Percentiles rank a stretch among this genome's conserved stretches.
Evolutionary conservation across 2,113 vertebrate genomes (phyloP).

Genomic region (Caranx melampygus): DNA sequence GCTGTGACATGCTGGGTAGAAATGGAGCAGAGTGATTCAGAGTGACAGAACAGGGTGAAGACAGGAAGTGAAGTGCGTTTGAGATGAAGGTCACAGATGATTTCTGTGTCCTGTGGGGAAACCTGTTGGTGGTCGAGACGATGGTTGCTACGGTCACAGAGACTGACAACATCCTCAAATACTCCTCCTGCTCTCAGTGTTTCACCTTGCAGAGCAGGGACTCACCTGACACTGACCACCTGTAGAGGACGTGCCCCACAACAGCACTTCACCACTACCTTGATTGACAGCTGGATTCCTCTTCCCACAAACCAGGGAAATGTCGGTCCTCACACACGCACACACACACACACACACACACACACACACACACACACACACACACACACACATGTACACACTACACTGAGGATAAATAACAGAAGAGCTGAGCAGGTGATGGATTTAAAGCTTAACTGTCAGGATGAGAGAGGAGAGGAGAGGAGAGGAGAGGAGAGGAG

Average conservation of each 20-base stretch:
- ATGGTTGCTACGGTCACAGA: conserved; percentile 18
- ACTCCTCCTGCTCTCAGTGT: conserved; percentile 2
- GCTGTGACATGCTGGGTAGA: conserved; percentile 46
- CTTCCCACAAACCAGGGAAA: neutral
- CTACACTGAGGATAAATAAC: neutral
- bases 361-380: no score
- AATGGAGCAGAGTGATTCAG: conserved; percentile 52
- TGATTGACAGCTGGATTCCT: neutral
- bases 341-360: no score
- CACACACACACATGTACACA: no score
- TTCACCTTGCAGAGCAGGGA: neutral
- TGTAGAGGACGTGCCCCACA: neutral
- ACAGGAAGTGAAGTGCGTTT: conserved; percentile 44
- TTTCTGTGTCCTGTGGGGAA: conserved; percentile 8
- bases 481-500: no score
- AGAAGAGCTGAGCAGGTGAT: no score
- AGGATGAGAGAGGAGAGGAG: neutral
- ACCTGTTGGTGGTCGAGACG: conserved; percentile 28
- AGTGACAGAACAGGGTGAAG: conserved; percentile 49
- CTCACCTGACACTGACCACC: neutral
- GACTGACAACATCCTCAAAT: conserved; percentile 39
- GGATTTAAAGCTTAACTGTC: no score
- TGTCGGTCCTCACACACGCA: neutral
- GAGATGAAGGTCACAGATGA: conserved; percentile 52
- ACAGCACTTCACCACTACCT: neutral